A percentile compares a stretch with the other conserved stretches of the same genome.
phyloP scores from a whole-genome alignment of 1,140 invertebrate genomes.

The Harlomillsia oculata region DNA sequence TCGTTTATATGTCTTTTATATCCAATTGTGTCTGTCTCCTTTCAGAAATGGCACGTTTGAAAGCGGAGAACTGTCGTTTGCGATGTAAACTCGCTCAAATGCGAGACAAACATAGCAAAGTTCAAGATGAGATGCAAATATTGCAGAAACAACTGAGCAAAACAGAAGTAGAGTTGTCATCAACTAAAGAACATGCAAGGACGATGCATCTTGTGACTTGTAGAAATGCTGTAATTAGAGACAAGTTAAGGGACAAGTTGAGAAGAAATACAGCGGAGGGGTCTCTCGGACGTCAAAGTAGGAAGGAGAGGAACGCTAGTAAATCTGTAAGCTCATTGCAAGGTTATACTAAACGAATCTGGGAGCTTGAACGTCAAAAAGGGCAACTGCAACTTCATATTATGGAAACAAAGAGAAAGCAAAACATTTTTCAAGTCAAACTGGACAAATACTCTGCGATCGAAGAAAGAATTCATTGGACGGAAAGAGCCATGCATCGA shows the following conservation, averaged over 20 bases:
- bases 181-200: conserved; percentile 15
- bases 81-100: conserved; percentile 18
- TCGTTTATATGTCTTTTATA: too few relatives aligned
- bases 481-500: conserved; percentile 25
- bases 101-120: background rate
- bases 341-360: conserved; percentile 25
- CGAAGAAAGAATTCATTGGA: conserved; percentile 31
- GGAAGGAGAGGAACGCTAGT: background rate
- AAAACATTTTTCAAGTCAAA: conserved; percentile 18
- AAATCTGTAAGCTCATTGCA: conserved; percentile 7
- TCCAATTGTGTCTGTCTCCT: background rate
- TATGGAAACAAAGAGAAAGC: conserved; percentile 10
- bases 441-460: conserved; percentile 18
- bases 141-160: conserved; percentile 1
- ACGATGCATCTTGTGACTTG: conserved; percentile 14
- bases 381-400: conserved; percentile 18
- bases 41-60: conserved; percentile 10
- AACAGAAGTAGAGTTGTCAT: conserved; percentile 12
- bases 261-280: background rate
- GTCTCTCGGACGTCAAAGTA: background rate
- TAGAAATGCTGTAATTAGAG: conserved; percentile 11
- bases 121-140: conserved; percentile 7
- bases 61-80: conserved; percentile 12
- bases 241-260: background rate
- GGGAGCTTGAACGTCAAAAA: conserved; percentile 19